Evolutionary conservation across 2,888 invertebrate species (phyloP).

Genomic region (Hyposoter dolosus): DNA sequence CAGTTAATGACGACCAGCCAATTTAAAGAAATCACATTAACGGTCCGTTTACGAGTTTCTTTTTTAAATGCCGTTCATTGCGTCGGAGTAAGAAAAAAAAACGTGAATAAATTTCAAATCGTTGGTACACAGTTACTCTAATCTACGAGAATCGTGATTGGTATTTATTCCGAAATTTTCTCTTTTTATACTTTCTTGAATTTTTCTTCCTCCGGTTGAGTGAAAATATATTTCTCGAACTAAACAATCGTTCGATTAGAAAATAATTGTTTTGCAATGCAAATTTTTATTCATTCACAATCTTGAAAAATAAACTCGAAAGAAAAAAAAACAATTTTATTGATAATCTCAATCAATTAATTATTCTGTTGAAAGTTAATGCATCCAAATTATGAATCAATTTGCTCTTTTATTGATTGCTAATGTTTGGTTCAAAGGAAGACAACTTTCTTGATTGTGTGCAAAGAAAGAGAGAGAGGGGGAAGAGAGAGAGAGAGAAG

Average conservation of each 20-base stretch:
- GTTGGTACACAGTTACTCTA: background rate
- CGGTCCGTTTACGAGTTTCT: slow-evolving; percentile 1
- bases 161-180: background rate
- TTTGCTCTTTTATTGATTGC: background rate
- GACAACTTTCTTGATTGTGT: slow-evolving; percentile 26
- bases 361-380: background rate
- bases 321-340: background rate
- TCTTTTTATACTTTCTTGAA: background rate
- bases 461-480: slow-evolving; percentile 52
- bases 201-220: background rate
- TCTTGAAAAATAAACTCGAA: background rate
- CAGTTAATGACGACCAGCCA: slow-evolving; percentile 2
- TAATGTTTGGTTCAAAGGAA: background rate
- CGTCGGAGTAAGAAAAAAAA: slow-evolving; percentile 15
- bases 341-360: background rate
- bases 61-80: slow-evolving; percentile 10
- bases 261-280: background rate
- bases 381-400: background rate
- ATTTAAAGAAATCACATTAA: background rate
- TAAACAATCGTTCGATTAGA: background rate
- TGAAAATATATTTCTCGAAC: background rate
- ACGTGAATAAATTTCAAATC: slow-evolving; percentile 23
- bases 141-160: background rate
- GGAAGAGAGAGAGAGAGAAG: slow-evolving; percentile 53
- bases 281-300: background rate